Base-by-base conservation (phyloP, 2,888 invertebrate species). In the Asteroscopus sphinx region DNA sequence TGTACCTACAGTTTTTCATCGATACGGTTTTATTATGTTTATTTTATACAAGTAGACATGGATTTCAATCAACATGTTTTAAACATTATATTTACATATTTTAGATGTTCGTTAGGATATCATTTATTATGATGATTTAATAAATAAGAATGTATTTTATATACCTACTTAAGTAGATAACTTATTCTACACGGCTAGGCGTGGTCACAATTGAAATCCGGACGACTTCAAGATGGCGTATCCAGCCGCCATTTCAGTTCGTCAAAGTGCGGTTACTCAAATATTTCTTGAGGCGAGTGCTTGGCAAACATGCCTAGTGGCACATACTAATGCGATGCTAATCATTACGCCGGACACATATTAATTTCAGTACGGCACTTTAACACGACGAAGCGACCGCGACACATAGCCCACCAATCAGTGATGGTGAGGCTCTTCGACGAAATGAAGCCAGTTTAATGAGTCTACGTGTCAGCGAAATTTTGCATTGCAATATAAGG, bases 241-340 rank as follows among this genome's bases (percentile, higher is more conserved):
- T 63, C 56, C 57, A 73, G 66, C 62, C 62, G 68, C 68, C 73
- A 77, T 85, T 83, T 80, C 75, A 82, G 79, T 75, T 74, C 65
- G 68, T 65, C 73, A 73, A 80, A 84, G 82, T 83, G 82, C 87
- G 84, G 87, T 88, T 89, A 86, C 74, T 83, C 85, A 90, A 90
- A 90, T 88, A 90, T 86, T 87, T 89, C 82, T 85, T 76, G 75
- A 85, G 77, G 76, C 73, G 76, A 89, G 86, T 86, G 85, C 82
- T 86, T 75, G 80, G 82, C 86, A 88, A 91, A 90, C 86, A 88
- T 76, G 80, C 76, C 82, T 81, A 81, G 84, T 79, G 82, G 81
- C 79, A 87, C 91, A 91, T 91, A 91, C 89, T 90, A 92, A 92
- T 92, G 90, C 64, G 82, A 90, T 91, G 92, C 89, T 91, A 91